Evolutionary conservation across 2,888 invertebrate species (phyloP).

Genomic region (Nephrotoma guestfalica): DNA sequence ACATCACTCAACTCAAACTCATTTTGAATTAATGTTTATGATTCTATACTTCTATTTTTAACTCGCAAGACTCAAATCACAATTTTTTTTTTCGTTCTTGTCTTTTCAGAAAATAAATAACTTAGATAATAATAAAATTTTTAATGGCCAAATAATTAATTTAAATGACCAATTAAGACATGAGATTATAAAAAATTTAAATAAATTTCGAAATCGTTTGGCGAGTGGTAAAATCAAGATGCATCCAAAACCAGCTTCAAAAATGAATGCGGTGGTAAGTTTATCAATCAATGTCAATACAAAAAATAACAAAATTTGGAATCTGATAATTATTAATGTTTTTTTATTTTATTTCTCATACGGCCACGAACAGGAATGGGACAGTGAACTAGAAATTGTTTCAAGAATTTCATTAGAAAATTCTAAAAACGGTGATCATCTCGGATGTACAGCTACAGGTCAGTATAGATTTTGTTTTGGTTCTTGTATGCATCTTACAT

Average conservation of each 20-base stretch:
- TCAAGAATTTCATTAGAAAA: not conserved
- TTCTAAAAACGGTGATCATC: slow-evolving; percentile 1
- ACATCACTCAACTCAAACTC: not conserved
- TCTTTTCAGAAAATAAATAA: not conserved
- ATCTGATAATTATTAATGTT: not conserved
- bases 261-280: not conserved
- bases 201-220: not conserved
- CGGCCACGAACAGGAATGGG: not conserved
- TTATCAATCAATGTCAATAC: not conserved
- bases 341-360: not conserved
- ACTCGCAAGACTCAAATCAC: not conserved
- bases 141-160: not conserved
- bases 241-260: not conserved
- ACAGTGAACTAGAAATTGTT: not conserved
- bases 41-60: not conserved
- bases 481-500: not conserved
- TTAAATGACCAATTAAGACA: not conserved
- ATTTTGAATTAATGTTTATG: not conserved
- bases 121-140: not conserved
- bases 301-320: not conserved
- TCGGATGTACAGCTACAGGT: slow-evolving; percentile 2
- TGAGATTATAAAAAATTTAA: not conserved
- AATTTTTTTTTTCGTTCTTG: not conserved
- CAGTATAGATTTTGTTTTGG: not conserved
- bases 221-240: not conserved